Conservation (phyloP, 2,113 vertebrate genomes). For the Lophotis ruficrista region DNA sequence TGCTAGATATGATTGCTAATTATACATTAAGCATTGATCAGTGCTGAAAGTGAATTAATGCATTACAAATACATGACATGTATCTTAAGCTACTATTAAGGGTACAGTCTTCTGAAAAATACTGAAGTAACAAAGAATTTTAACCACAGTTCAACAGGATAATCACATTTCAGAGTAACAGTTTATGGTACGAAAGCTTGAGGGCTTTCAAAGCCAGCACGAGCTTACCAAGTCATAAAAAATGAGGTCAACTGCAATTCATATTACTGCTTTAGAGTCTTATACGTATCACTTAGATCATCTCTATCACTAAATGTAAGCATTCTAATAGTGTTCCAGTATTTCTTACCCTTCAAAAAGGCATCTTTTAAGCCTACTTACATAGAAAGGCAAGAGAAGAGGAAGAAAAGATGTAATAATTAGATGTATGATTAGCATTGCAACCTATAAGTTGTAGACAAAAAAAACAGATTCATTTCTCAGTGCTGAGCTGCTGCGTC, state of each 20-base stretch:
- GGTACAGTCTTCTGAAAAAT: constrained; percentile 26
- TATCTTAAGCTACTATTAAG: constrained; percentile 8
- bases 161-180: constrained; percentile 29
- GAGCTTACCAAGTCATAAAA: neutral
- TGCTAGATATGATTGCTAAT: constrained; percentile 36
- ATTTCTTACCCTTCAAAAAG: neutral
- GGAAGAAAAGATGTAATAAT: neutral
- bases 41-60: constrained; percentile 5
- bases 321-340: neutral
- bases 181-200: neutral
- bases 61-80: neutral
- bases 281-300: neutral
- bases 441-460: neutral
- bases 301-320: neutral
- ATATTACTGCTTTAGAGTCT: neutral
- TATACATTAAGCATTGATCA: neutral
- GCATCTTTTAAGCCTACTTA: neutral
- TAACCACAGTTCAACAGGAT: constrained; percentile 7
- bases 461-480: neutral
- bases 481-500: neutral
- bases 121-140: constrained; percentile 12
- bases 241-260: neutral
- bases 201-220: neutral
- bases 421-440: neutral
- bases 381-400: neutral